Evolutionary conservation across 2,888 invertebrate genomes (phyloP).

Genomic region (Meteorus cinctellus): DNA sequence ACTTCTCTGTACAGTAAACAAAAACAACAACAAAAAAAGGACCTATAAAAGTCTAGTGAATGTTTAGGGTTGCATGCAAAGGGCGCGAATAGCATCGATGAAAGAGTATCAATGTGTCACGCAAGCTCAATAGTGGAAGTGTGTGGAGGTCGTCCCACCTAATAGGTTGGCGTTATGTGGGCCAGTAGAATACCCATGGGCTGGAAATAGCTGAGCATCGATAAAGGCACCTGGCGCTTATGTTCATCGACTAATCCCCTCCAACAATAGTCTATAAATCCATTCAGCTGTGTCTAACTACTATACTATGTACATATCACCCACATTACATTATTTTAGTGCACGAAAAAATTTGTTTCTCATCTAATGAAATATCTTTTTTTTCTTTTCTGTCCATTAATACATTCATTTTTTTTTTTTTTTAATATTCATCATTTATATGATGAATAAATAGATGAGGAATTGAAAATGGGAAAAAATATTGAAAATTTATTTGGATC

Average conservation of each 20-base stretch:
- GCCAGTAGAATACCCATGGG: constrained; percentile 57
- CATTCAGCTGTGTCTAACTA: neutral
- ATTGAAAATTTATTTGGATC: neutral
- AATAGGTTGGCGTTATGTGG: constrained; percentile 56
- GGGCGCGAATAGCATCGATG: constrained; percentile 35
- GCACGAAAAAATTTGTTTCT: neutral
- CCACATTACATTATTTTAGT: neutral
- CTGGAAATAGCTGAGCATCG: constrained; percentile 60
- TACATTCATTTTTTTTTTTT: neutral
- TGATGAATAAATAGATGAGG: neutral
- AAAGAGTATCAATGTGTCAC: constrained; percentile 14
- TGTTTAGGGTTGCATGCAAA: constrained; percentile 16
- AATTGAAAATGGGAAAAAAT: neutral
- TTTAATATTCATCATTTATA: neutral
- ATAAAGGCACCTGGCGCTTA: constrained; percentile 66
- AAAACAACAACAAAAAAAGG: constrained; percentile 11
- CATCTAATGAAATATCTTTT: neutral
- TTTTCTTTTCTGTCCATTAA: neutral
- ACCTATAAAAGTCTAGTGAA: constrained; percentile 27
- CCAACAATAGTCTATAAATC: constrained; percentile 12
- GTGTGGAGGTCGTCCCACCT: constrained; percentile 33
- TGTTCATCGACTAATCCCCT: constrained; percentile 40
- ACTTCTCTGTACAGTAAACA: neutral
- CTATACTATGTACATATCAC: neutral
- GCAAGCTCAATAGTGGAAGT: neutral